Percentiles rank a stretch among this genome's conserved stretches.
phyloP scores from a whole-genome alignment of 1,140 invertebrate species.

The Asbolus verrucosus region DNA sequence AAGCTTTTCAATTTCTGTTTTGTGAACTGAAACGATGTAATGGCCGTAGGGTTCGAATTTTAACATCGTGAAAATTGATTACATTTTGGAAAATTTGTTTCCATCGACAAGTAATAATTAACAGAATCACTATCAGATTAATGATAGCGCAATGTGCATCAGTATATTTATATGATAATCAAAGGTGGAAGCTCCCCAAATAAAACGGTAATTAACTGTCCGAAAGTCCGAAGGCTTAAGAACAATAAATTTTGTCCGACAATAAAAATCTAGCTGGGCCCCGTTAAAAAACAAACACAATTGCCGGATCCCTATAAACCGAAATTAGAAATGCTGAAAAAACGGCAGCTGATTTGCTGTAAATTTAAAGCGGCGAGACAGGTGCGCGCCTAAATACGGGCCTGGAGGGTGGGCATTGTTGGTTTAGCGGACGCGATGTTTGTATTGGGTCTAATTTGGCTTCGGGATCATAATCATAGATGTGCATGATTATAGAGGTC shows the following conservation, averaged over 20 bases:
- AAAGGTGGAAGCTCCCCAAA: slow-evolving; percentile 23
- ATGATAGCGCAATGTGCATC: no score
- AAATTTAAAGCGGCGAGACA: slow-evolving; percentile 49
- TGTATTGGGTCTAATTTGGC: slow-evolving; percentile 51
- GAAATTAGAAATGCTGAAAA: slow-evolving; percentile 33
- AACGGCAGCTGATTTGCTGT: slow-evolving; percentile 48
- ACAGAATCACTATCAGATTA: no score
- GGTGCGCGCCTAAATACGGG: slow-evolving; percentile 48
- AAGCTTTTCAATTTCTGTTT: no score
- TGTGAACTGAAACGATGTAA: no score
- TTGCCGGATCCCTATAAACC: background rate
- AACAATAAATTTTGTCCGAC: slow-evolving; percentile 21
- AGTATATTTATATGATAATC: slow-evolving; percentile 15
- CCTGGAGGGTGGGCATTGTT: slow-evolving; percentile 47
- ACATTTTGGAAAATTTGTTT: no score
- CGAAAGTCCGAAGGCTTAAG: slow-evolving; percentile 13
- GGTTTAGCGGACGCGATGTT: slow-evolving; percentile 51
- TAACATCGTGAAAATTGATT: no score
- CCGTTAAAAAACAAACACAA: no score
- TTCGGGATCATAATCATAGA: slow-evolving; percentile 49
- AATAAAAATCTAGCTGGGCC: slow-evolving; percentile 32
- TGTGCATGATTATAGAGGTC: slow-evolving; percentile 48
- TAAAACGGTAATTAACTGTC: slow-evolving; percentile 20
- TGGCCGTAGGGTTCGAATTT: no score
- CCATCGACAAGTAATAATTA: no score